Conservation (phyloP, 2,888 invertebrate species). For the Trachelus troglodyta region DNA sequence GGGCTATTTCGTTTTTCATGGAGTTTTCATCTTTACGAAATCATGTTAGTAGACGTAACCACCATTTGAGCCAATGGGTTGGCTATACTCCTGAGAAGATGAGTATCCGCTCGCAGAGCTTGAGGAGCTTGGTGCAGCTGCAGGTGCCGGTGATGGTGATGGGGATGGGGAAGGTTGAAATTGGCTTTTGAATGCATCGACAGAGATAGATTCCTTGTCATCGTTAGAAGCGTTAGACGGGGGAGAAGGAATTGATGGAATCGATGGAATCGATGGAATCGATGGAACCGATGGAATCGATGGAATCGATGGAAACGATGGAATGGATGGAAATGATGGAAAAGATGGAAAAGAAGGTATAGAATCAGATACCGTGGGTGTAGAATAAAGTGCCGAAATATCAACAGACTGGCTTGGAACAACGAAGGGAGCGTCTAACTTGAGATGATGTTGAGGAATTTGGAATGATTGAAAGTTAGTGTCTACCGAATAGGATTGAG, state of each 20-base stretch:
- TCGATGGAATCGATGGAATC: no score
- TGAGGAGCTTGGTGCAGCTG: neutral
- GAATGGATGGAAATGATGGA: no score
- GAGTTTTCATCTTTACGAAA: neutral
- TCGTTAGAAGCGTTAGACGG: neutral
- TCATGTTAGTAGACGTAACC: constrained; percentile 55
- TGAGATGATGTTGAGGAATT: neutral
- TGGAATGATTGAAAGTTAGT: neutral
- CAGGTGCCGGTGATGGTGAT: neutral
- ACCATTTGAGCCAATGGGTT: constrained; percentile 47
- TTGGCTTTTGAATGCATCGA: neutral
- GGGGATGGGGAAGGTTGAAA: neutral
- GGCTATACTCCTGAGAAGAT: constrained; percentile 30
- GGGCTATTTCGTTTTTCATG: neutral
- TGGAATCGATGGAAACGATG: no score
- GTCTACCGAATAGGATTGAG: neutral
- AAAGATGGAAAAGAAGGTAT: neutral
- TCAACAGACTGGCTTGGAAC: neutral
- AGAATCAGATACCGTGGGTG: neutral
- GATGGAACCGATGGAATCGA: no score
- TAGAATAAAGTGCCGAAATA: neutral
- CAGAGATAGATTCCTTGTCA: neutral
- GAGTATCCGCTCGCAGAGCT: neutral
- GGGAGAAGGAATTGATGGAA: neutral
- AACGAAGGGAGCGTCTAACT: neutral